A percentile compares a stretch with the other conserved stretches of the same genome.
Conservation (phyloP, 2,888 invertebrate genomes). For the Rhogogaster chlorosoma region DNA sequence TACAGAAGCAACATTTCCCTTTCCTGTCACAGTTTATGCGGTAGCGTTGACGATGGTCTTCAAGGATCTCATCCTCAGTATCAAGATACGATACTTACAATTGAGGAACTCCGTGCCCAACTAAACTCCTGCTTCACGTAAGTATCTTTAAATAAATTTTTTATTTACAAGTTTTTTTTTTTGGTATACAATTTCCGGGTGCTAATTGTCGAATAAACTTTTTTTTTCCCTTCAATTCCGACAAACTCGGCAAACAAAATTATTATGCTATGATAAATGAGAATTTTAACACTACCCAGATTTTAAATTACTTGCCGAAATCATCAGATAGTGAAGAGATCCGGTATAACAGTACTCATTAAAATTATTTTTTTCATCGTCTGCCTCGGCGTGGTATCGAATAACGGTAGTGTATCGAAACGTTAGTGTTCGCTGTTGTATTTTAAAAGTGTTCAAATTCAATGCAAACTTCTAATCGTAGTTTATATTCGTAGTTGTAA, state of each 20-base stretch:
- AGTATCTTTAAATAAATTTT: slow-evolving; percentile 66
- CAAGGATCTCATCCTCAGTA: slow-evolving; percentile 75
- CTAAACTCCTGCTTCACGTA: slow-evolving; percentile 87
- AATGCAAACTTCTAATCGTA: background rate
- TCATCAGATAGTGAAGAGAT: background rate
- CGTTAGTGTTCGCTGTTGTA: background rate
- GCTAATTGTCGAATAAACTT: background rate
- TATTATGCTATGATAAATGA: background rate
- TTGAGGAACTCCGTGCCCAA: slow-evolving; percentile 86
- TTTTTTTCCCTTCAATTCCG: background rate
- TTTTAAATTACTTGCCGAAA: background rate
- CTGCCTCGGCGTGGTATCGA: background rate
- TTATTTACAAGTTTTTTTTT: too few relatives aligned
- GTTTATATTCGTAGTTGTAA: background rate
- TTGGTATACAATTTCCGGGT: background rate
- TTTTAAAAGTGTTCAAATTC: background rate
- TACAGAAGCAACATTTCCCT: slow-evolving; percentile 75
- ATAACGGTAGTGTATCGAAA: background rate
- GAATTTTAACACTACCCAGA: background rate
- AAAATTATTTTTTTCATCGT: background rate
- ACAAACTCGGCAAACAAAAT: background rate
- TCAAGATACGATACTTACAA: slow-evolving; percentile 82
- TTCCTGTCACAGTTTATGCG: slow-evolving; percentile 71
- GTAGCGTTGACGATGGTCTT: slow-evolving; percentile 69
- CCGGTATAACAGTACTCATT: background rate